Evolutionary conservation across 2,797 vertebrate species (phyloP), one percentile per base, ranked within the genome.

Genomic region (Pseudotriccus pelzelni): DNA sequence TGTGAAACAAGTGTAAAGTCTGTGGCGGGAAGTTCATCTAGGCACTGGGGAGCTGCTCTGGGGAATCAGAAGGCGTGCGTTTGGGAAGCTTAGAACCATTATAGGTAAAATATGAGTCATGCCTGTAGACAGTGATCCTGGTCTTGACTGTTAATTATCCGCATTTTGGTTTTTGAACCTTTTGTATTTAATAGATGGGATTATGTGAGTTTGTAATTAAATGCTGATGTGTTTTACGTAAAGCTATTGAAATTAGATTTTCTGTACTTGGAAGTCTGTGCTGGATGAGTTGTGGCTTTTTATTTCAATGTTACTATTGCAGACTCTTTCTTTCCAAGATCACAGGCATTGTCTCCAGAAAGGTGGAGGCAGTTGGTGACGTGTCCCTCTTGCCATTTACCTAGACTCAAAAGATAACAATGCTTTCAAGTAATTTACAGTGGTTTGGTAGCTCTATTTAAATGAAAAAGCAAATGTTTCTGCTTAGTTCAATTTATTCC

Each of bases 81-180:
- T 58, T 92, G 58, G 76, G 56, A 78, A 80, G 49, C 46, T 68
- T 41, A 23, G 39, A 92, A 50, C 37, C 28, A 7, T 3, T 80
- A 39, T 23, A 62, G 41, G 16, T 67, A 83, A 49, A 87, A 52
- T 37, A 22, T 0, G 0, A 47, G 20, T 58, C 17, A 1, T 25
- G 21, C 14, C 28, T 77, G 16, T n/a, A 50, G 74, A 14, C 62
- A 75, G 41, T 21, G 37, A 68, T 73, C 52, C 30, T 83, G 64
- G 13, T 68, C 66, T 68, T 68, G 44, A 44, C 44, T 21, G 12
- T 32, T 77, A 52, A 58, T 49, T 46, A 44, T 25, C 64, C 87
- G 49, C 52, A 14, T 63, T 94, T 90, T 80, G 52, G 21, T 27
- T 67, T 89, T 85, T 83, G 37, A 88, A 58, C 43, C 9, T 66